Conservation (phyloP, 1,140 invertebrate species). For the Pollicipes pollicipes region DNA sequence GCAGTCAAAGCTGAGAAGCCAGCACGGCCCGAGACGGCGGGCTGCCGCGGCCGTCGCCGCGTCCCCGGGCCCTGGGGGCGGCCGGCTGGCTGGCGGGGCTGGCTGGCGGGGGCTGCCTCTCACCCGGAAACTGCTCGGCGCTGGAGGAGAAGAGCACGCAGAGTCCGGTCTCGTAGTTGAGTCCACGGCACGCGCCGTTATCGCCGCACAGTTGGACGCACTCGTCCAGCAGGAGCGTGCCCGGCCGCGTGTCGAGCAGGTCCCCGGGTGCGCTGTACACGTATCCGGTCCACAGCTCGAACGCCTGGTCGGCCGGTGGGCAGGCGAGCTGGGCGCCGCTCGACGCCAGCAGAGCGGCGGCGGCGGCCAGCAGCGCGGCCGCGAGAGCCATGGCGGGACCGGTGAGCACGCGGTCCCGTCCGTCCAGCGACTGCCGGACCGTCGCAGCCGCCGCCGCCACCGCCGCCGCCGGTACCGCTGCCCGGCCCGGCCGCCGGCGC, state of each 20-base stretch:
- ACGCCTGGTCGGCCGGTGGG: conserved; percentile 24
- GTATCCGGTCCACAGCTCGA: conserved; percentile 80
- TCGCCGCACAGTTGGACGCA: conserved; percentile 76
- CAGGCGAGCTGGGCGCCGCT: background rate
- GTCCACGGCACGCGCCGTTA: conserved; percentile 70
- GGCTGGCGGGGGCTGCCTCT: conserved; percentile 20
- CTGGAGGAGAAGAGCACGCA: conserved; percentile 81
- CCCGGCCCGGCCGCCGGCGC: too few relatives aligned
- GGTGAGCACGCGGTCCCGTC: too few relatives aligned
- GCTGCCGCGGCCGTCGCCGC: too few relatives aligned
- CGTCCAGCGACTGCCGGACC: too few relatives aligned
- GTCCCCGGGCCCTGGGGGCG: too few relatives aligned
- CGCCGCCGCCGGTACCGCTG: too few relatives aligned
- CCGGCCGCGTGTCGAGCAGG: conserved; percentile 70
- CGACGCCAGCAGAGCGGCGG: background rate
- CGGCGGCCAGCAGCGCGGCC: background rate
- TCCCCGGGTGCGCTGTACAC: conserved; percentile 76
- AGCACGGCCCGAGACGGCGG: too few relatives aligned
- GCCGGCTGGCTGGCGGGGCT: too few relatives aligned
- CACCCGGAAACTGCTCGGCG: conserved; percentile 70
- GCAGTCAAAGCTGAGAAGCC: too few relatives aligned
- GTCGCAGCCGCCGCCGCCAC: too few relatives aligned
- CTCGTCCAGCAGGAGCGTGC: conserved; percentile 77
- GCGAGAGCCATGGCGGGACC: too few relatives aligned
- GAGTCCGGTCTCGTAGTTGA: conserved; percentile 89